A percentile compares a stretch with the other conserved stretches of the same genome.
phyloP scores from a whole-genome alignment of 2,888 invertebrate species.

The Plebejus anna region DNA sequence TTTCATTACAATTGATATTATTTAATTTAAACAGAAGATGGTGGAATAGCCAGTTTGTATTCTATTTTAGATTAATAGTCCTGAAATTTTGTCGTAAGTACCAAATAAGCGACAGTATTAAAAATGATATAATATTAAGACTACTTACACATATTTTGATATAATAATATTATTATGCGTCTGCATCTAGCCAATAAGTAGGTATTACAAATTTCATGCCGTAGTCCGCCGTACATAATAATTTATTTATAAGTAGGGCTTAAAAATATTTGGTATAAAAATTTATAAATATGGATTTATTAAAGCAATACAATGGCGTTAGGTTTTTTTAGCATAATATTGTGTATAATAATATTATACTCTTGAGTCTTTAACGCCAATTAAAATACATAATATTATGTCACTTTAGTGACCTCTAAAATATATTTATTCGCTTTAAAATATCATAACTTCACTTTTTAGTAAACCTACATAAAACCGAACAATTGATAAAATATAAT shows the following conservation, averaged over 20 bases:
- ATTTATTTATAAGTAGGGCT: slow-evolving; percentile 5
- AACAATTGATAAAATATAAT: slow-evolving; percentile 6
- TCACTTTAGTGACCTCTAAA: neutral
- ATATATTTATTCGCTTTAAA: slow-evolving; percentile 17
- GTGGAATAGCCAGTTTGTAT: too few species aligned
- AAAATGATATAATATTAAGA: neutral
- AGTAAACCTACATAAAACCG: slow-evolving; percentile 1
- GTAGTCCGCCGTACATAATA: neutral
- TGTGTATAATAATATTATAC: neutral
- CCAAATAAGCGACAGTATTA: neutral
- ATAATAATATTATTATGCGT: neutral
- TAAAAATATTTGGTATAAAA: slow-evolving; percentile 27
- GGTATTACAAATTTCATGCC: neutral
- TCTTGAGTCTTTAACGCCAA: neutral
- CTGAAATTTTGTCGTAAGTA: neutral
- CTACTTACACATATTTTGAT: neutral
- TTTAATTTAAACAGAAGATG: too few species aligned
- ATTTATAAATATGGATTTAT: slow-evolving; percentile 22
- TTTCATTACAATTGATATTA: too few species aligned
- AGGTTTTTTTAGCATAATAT: neutral
- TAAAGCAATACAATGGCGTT: slow-evolving; percentile 21
- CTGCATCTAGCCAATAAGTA: neutral
- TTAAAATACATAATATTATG: neutral
- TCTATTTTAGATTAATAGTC: neutral
- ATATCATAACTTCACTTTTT: neutral